phyloP scores from a whole-genome alignment of 2,797 vertebrate genomes.

The Poecilia velifera region DNA sequence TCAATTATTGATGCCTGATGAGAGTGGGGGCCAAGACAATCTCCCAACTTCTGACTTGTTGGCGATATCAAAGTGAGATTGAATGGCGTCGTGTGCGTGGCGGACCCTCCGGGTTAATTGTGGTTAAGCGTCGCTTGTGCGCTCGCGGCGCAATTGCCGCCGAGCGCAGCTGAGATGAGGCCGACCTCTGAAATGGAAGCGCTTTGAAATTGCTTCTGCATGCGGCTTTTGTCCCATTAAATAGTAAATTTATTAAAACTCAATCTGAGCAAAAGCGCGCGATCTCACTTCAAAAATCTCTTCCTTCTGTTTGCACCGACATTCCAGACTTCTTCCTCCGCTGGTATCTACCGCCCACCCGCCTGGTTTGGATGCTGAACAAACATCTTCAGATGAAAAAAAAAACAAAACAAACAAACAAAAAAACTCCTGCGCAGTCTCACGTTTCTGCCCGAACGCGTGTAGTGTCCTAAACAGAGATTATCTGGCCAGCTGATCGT shows the following conservation, averaged over 20 bases:
- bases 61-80: conserved; percentile 75
- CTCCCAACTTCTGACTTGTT: conserved; percentile 73
- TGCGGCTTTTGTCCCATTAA: conserved; percentile 65
- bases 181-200: conserved; percentile 59
- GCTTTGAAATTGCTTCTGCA: conserved; percentile 68
- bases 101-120: conserved; percentile 76
- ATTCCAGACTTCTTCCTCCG: conserved; percentile 6
- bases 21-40: conserved; percentile 73
- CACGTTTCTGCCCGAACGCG: conserved; percentile 76
- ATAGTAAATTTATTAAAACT: conserved; percentile 57
- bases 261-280: conserved; percentile 25
- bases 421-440: conserved; percentile 72
- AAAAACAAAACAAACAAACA: neutral
- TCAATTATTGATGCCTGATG: conserved; percentile 85
- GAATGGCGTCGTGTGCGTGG: conserved; percentile 61
- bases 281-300: conserved; percentile 22
- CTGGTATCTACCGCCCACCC: conserved; percentile 32
- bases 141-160: conserved; percentile 57
- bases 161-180: conserved; percentile 73
- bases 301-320: conserved; percentile 21
- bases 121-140: conserved; percentile 78
- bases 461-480: conserved; percentile 77
- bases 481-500: conserved; percentile 77
- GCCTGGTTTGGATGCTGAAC: conserved; percentile 63
- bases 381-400: conserved; percentile 70